Evolutionary conservation across 1,140 invertebrate genomes (phyloP), one percentile per base, ranked within the genome.

Genomic region (Drosophila baimaii): DNA sequence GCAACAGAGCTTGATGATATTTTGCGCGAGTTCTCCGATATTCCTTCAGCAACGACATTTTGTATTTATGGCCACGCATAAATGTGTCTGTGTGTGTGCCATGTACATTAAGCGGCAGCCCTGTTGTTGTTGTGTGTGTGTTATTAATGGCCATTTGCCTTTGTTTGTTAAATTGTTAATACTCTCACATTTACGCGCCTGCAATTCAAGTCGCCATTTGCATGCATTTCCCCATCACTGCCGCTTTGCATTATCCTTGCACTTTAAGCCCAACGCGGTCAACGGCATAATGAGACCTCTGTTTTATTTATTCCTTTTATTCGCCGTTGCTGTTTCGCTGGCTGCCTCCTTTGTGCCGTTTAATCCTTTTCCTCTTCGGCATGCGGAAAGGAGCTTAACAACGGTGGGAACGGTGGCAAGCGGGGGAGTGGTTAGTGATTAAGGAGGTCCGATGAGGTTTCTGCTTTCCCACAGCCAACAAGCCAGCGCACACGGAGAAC

Each of bases 111-210:
- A 57, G 25, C 21, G 41, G 2, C 49, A 44, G 47, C 21, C 31
- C 33, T 27, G 69, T 39, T 61, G 55, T 43, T 66, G n/a, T n/a
- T n/a, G n/a, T n/a, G 57, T 65, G 43, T 62, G 43, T 37, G 76
- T 82, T 82, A 82, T 82, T 82, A 74, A 82, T 82, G 75, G 59
- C 23, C 31, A 27, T 47, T 47, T 41, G 29, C 51, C 46, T 46
- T 66, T 64, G 71, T 80, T 73, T 66, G 37, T 55, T 47, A 59
- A 82, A 82, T 65, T 74, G 68, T 66, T 78, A 65, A 65, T 78
- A 62, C 59, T 54, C 54, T 21, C 69, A 58, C 68, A 77, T 59
- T 81, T 51, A 64, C 62, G 61, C 51, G 47, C 37, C 44, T 49
- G 58, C 65, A 72, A 49, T 65, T 61, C 41, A 29, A 39, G 62